phyloP scores from a whole-genome alignment of 2,888 invertebrate genomes.

The Mechanitis mazaeus region DNA sequence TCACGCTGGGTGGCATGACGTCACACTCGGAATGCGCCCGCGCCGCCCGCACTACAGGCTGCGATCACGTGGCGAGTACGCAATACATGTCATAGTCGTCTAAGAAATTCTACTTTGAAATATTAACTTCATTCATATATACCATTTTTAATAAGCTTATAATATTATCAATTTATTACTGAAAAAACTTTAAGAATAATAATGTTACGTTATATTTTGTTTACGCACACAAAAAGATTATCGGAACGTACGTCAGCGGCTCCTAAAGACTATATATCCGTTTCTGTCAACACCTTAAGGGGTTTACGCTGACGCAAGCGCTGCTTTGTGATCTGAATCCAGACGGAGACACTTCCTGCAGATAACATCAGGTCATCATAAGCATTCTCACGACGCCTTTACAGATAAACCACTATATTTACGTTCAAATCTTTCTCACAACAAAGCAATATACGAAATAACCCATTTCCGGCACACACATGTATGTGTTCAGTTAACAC shows the following conservation, averaged over 20 bases:
- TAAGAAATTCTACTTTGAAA: neutral
- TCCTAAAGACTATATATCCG: conserved; percentile 3
- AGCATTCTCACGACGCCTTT: conserved; percentile 46
- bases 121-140: conserved; percentile 48
- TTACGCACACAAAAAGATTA: neutral
- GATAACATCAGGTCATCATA: conserved; percentile 59
- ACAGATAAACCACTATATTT: conserved; percentile 14
- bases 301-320: conserved; percentile 36
- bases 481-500: conserved; percentile 17
- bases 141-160: neutral
- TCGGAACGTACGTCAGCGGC: neutral
- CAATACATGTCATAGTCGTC: conserved; percentile 33
- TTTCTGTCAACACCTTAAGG: neutral
- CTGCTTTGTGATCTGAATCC: conserved; percentile 51
- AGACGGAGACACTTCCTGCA: conserved; percentile 59
- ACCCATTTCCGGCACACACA: conserved; percentile 23
- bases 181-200: too few relatives aligned
- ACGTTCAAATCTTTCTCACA: conserved; percentile 15
- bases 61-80: conserved; percentile 57
- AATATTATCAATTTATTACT: neutral
- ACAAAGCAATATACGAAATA: conserved; percentile 18
- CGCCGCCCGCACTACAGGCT: conserved; percentile 45
- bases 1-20: conserved; percentile 76
- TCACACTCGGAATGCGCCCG: conserved; percentile 73
- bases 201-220: too few relatives aligned